phyloP scores from a whole-genome alignment of 2,113 vertebrate genomes.

The Proterorhinus semilunaris region DNA sequence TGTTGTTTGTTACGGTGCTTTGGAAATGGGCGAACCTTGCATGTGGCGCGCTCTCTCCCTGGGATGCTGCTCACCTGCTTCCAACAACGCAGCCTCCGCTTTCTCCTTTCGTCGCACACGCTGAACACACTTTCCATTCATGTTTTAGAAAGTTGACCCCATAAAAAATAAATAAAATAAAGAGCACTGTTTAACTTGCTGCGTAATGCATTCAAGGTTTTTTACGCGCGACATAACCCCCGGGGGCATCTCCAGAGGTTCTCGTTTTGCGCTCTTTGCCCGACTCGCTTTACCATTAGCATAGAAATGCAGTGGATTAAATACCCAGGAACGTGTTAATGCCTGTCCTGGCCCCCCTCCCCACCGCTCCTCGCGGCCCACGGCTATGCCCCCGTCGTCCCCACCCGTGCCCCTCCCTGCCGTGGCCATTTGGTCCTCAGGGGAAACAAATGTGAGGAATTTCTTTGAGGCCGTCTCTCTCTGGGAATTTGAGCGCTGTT shows the following conservation, averaged over 20 bases:
- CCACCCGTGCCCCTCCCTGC: conserved; percentile 8
- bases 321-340: conserved; percentile 54
- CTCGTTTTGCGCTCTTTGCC: conserved; percentile 27
- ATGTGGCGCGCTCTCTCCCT: background rate
- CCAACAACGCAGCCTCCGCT: conserved; percentile 17
- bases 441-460: conserved; percentile 69
- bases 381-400: background rate
- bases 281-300: conserved; percentile 43
- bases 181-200: background rate
- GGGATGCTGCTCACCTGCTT: background rate
- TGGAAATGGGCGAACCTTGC: background rate
- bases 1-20: background rate
- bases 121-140: background rate
- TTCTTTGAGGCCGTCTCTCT: conserved; percentile 66
- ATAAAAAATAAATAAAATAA: conserved; percentile 17
- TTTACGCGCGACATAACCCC: conserved; percentile 11
- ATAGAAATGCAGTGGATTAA: conserved; percentile 57
- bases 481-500: conserved; percentile 60
- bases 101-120: conserved; percentile 17
- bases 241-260: conserved; percentile 22
- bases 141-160: conserved; percentile 52
- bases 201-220: conserved; percentile 22
- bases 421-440: conserved; percentile 60
- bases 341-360: background rate
- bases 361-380: background rate